Conservation (phyloP, 2,113 vertebrate species). For the Perca fluviatilis region DNA sequence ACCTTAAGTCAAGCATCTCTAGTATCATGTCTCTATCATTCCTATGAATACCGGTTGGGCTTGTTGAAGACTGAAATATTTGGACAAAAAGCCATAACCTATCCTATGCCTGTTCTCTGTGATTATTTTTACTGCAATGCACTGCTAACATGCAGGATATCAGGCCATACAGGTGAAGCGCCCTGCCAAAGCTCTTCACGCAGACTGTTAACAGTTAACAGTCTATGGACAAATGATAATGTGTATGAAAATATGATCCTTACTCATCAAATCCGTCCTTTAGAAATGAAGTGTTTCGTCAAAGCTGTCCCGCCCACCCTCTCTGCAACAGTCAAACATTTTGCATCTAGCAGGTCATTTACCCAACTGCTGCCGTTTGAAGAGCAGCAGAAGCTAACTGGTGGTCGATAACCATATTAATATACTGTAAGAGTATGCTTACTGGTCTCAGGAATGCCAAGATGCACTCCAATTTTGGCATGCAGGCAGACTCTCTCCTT, state of each 20-base stretch:
- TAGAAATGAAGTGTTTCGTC: conserved; percentile 37
- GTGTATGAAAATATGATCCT: conserved; percentile 53
- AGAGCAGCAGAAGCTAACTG: conserved; percentile 52
- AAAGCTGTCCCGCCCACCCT: not conserved
- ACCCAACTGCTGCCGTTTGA: conserved; percentile 45
- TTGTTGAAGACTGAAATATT: conserved; percentile 49
- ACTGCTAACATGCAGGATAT: conserved; percentile 63
- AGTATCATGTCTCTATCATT: conserved; percentile 45
- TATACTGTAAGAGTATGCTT: conserved; percentile 60
- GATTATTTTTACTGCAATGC: conserved; percentile 49
- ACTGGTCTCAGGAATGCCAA: conserved; percentile 71
- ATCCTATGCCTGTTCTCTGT: conserved; percentile 55
- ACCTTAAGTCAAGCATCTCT: conserved; percentile 45
- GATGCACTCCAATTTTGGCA: conserved; percentile 69
- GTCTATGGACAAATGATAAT: conserved; percentile 37
- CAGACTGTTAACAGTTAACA: conserved; percentile 62
- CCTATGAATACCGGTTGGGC: conserved; percentile 48
- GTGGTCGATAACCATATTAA: conserved; percentile 70
- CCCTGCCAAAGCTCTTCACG: conserved; percentile 59
- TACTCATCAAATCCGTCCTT: conserved; percentile 38
- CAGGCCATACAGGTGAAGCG: conserved; percentile 59
- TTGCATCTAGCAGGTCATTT: conserved; percentile 43
- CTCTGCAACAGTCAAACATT: conserved; percentile 8
- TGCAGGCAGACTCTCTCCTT: conserved; percentile 64
- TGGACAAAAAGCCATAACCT: conserved; percentile 79